Base-by-base conservation (phyloP, 2,113 vertebrate genomes). In the Periophthalmodon schlosseri region DNA sequence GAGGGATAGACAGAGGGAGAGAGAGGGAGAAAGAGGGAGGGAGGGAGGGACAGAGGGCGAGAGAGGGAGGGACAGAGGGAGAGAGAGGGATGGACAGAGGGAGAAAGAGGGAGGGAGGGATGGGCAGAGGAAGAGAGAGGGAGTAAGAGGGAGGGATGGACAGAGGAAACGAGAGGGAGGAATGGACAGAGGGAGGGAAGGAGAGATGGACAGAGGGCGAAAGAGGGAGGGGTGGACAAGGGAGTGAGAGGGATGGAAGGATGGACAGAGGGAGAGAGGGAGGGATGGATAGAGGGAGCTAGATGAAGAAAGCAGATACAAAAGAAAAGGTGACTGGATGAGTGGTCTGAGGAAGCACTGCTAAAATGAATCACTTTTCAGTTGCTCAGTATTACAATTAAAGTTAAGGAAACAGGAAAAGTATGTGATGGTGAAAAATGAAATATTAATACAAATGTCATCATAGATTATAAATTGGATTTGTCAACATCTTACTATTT, bases 281-380 rank as follows among this genome's bases (percentile, higher is more conserved):
- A 68, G 20, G 61, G 47, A 56, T 39, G 5, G 3, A 39, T 8
- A 39, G 3, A 39, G 9, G 47, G 49, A 60, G 70, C 47, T 47
- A 77, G 67, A 49, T 49, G 28, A 14, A 68, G 18, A 65, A 47
- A 57, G 72, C 50, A 65, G 16, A 39, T 46, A 69, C 39, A 56
- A 56, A 74, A 7, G 23, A 24, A 56, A 23, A 80, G 68, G 46
- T 12, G 57, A 14, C 18, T 39, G 70, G 39, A 68, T 60, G 64
- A 65, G 33, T 28, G 28, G 33, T 34, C 2, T n/a, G 9, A 79
- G 70, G 69, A 77, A 75, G 56, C 69, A 65, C 33, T 69, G 67
- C 46, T 77, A 13, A 74, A 57, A 3, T 36, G 12, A 0, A 36
- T 63, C 28, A 28, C 4, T 57, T 33, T 63, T 79, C 21, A 76